A percentile compares a stretch with the other conserved stretches of the same genome.
Evolutionary conservation across 2,797 vertebrate genomes (phyloP).

Genomic region (Sebastes ruberrimus): DNA sequence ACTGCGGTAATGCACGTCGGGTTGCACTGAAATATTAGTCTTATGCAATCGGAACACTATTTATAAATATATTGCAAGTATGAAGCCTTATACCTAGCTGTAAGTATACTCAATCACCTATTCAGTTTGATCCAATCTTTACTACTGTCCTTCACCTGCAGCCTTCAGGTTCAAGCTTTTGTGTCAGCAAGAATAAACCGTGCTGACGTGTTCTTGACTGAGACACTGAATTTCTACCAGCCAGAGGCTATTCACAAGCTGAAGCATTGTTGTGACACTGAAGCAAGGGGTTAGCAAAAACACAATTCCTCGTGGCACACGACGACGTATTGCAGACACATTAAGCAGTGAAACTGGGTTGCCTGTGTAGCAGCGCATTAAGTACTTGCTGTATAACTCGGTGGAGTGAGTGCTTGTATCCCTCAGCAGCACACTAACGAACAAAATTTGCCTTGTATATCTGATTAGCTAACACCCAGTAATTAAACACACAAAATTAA

Average conservation of each 20-base stretch:
- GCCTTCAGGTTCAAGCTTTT: neutral
- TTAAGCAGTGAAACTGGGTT: slow-evolving; percentile 17
- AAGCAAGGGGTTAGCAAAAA: slow-evolving; percentile 3
- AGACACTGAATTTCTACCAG: slow-evolving; percentile 12
- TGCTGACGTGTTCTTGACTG: slow-evolving; percentile 28
- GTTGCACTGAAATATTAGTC: neutral
- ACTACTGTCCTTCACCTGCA: neutral
- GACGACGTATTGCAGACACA: slow-evolving; percentile 1
- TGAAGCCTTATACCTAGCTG: neutral
- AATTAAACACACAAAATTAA: slow-evolving; percentile 66
- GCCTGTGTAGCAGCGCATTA: slow-evolving; percentile 8
- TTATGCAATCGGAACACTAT: neutral
- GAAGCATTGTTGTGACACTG: neutral
- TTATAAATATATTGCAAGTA: neutral
- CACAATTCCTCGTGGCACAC: neutral
- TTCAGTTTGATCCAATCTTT: slow-evolving; percentile 4
- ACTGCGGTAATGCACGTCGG: neutral
- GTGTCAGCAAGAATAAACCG: slow-evolving; percentile 21
- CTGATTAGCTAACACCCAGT: slow-evolving; percentile 44
- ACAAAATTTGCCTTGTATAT: slow-evolving; percentile 45
- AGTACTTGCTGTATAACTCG: neutral
- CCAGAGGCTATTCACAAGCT: neutral
- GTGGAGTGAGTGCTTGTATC: slow-evolving; percentile 10
- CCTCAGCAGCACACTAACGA: slow-evolving; percentile 32
- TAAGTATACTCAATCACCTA: neutral